These are phyloP conservation scores for Dolomedes plantarius DNA, from an alignment of 2,888 invertebrate genomes.

Conservation along the genomic window DNA sequence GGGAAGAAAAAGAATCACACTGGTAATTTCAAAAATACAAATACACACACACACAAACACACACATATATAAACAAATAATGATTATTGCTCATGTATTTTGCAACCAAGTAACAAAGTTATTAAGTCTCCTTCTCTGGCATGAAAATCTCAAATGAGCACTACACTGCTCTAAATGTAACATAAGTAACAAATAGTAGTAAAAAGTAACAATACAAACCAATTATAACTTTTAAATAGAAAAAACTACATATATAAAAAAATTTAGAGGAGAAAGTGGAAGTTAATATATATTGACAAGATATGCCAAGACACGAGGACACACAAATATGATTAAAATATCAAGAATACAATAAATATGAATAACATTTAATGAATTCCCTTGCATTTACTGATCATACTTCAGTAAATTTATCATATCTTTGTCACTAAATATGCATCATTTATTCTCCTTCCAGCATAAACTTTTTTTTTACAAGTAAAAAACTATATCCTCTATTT, in stretches of 20 bases:
- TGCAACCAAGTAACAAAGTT: conserved; percentile 2
- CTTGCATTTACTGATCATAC: no score
- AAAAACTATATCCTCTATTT: neutral
- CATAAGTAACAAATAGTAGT: neutral
- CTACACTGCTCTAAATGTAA: neutral
- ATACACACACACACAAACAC: no score
- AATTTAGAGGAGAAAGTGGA: no score
- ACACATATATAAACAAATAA: neutral
- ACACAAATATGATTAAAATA: no score
- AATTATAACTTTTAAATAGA: no score
- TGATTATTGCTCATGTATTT: conserved; percentile 19
- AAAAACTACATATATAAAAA: neutral
- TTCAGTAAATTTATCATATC: neutral
- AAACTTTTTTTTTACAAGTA: neutral
- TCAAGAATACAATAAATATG: no score
- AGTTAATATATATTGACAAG: no score
- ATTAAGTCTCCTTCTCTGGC: neutral
- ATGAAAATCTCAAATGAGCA: conserved; percentile 5
- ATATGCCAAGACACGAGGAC: neutral
- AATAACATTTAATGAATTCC: no score
- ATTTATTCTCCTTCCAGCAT: no score
- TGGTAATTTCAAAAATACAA: neutral
- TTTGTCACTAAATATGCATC: no score
- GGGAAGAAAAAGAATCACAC: neutral
- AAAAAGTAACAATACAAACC: neutral